Conservation (phyloP, 2,113 vertebrate genomes). For the Bucco capensis region DNA sequence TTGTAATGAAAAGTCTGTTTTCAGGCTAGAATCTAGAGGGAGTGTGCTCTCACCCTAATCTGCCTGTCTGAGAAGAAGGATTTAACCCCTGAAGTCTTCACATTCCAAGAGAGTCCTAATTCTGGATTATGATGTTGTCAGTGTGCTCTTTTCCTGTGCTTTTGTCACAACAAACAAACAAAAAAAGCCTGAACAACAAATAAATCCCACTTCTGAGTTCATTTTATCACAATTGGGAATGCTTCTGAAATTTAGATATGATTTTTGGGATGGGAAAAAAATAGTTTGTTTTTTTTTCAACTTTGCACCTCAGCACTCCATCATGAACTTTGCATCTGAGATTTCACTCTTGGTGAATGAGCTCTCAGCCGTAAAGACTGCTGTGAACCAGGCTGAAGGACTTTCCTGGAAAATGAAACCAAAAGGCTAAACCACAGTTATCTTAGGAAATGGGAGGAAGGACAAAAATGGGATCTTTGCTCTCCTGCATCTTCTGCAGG, state of each 20-base stretch:
- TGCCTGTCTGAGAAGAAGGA: neutral
- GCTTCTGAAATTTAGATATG: neutral
- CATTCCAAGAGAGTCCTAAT: neutral
- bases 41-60: neutral
- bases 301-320: constrained; percentile 25
- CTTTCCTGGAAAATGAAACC: constrained; percentile 37
- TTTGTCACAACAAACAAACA: neutral
- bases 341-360: constrained; percentile 45
- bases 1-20: constrained; percentile 33
- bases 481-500: neutral
- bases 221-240: neutral
- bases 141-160: neutral
- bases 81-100: constrained; percentile 12
- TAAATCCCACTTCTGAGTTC: neutral
- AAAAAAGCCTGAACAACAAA: neutral
- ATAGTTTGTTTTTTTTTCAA: constrained; percentile 8
- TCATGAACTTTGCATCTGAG: constrained; percentile 30
- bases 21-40: neutral
- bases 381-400: constrained; percentile 29
- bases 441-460: neutral
- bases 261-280: constrained; percentile 26
- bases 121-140: neutral
- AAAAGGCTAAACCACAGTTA: constrained; percentile 17
- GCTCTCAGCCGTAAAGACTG: constrained; percentile 1
- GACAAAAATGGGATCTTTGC: neutral